Conservation (phyloP, 2,113 vertebrate species). For the Sceloporus tristichus region DNA sequence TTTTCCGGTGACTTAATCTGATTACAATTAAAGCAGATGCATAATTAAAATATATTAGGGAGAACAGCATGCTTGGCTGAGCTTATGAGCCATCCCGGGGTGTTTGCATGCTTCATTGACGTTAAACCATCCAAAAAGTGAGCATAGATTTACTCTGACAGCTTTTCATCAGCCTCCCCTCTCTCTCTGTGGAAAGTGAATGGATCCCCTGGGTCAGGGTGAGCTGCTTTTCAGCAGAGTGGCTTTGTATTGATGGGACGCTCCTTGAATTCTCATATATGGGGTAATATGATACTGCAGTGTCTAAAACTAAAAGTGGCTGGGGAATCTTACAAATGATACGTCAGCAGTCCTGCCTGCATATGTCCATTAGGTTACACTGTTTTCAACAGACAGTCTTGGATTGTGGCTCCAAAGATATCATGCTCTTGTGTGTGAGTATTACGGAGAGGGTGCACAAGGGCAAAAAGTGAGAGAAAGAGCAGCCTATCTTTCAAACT, state of each 20-base stretch:
- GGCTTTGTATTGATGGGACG: slow-evolving; percentile 5
- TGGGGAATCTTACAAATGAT: slow-evolving; percentile 11
- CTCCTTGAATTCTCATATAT: slow-evolving; percentile 11
- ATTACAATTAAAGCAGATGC: slow-evolving; percentile 79
- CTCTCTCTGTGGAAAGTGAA: slow-evolving; percentile 60
- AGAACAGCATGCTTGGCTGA: slow-evolving; percentile 78
- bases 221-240: slow-evolving; percentile 44
- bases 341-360: slow-evolving; percentile 11
- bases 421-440: not conserved
- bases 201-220: slow-evolving; percentile 65
- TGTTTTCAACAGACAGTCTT: not conserved
- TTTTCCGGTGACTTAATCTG: slow-evolving; percentile 78
- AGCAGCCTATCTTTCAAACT: slow-evolving; percentile 25
- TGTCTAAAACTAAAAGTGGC: slow-evolving; percentile 24
- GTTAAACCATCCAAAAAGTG: slow-evolving; percentile 83
- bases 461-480: not conserved
- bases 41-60: slow-evolving; percentile 82
- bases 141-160: slow-evolving; percentile 80
- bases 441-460: not conserved
- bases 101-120: slow-evolving; percentile 80
- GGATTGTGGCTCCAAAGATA: not conserved
- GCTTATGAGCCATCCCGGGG: slow-evolving; percentile 79
- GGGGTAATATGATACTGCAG: slow-evolving; percentile 28
- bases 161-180: slow-evolving; percentile 71
- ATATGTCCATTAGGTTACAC: not conserved